These are phyloP conservation scores for Rhopalosiphum maidis DNA, from an alignment of 1,140 invertebrate genomes.

Conservation along the genomic window DNA sequence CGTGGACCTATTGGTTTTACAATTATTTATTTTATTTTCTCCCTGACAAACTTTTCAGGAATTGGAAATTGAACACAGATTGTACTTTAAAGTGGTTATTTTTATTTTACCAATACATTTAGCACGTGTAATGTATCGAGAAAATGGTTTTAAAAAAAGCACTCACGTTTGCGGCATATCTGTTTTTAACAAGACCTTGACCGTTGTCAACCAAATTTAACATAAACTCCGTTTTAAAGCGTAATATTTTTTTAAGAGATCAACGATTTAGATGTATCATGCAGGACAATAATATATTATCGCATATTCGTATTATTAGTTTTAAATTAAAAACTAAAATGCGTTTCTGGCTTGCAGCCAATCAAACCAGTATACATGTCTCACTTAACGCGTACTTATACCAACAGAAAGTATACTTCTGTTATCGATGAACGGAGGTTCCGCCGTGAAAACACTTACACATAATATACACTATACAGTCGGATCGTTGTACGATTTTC, in stretches of 20 bases:
- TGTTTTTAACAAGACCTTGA: neutral
- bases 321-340: neutral
- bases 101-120: neutral
- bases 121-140: neutral
- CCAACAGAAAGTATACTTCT: neutral
- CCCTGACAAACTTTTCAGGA: too few species aligned
- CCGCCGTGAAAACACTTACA: too few species aligned
- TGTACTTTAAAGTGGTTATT: neutral
- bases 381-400: neutral
- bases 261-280: neutral
- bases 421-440: neutral
- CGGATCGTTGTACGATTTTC: too few species aligned
- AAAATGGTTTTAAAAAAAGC: neutral
- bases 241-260: neutral
- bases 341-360: neutral
- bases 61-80: neutral
- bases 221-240: neutral
- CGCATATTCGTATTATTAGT: neutral
- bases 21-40: neutral
- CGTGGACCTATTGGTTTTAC: neutral
- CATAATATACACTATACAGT: too few species aligned
- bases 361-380: neutral
- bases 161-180: neutral
- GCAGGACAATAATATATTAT: neutral
- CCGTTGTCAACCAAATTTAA: neutral